Percentiles rank a stretch among this genome's conserved stretches.
phyloP scores from a whole-genome alignment of 2,113 vertebrate species.

The Platichthys flesus region DNA sequence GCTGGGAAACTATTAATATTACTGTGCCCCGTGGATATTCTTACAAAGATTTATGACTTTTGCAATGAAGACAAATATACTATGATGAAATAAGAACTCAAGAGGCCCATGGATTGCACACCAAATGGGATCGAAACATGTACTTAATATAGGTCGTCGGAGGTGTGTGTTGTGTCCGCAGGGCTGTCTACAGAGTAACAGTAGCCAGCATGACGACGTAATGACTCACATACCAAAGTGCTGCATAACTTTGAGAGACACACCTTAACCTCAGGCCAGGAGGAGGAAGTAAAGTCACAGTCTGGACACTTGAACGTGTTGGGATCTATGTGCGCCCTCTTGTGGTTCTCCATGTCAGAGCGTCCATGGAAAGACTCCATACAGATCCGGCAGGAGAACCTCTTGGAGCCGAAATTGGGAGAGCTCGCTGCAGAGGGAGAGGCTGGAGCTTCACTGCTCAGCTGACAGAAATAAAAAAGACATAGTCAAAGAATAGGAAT shows the following conservation, averaged over 20 bases:
- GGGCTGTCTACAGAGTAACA: too few species aligned
- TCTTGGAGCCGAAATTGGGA: slow-evolving; percentile 83
- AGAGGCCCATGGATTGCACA: neutral
- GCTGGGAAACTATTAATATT: too few species aligned
- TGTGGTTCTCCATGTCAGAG: slow-evolving; percentile 99
- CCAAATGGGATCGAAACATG: neutral
- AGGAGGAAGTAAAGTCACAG: slow-evolving; percentile 89
- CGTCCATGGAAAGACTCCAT: slow-evolving; percentile 92
- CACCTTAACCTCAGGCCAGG: slow-evolving; percentile 94
- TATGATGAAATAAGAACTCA: too few species aligned
- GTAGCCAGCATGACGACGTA: neutral
- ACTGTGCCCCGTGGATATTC: too few species aligned
- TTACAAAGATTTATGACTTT: too few species aligned
- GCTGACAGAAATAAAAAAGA: slow-evolving; percentile 62
- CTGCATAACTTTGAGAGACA: slow-evolving; percentile 42
- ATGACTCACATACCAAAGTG: neutral
- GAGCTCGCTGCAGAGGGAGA: slow-evolving; percentile 76
- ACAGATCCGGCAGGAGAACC: slow-evolving; percentile 97
- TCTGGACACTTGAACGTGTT: slow-evolving; percentile 95
- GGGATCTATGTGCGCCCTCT: slow-evolving; percentile 92
- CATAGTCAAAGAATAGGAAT: neutral
- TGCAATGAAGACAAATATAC: too few species aligned
- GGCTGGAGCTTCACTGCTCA: slow-evolving; percentile 84
- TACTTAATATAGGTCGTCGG: neutral
- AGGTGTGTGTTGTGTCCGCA: neutral